phyloP scores from a whole-genome alignment of 2,888 invertebrate species.

The Dicyrtoma fusca region DNA sequence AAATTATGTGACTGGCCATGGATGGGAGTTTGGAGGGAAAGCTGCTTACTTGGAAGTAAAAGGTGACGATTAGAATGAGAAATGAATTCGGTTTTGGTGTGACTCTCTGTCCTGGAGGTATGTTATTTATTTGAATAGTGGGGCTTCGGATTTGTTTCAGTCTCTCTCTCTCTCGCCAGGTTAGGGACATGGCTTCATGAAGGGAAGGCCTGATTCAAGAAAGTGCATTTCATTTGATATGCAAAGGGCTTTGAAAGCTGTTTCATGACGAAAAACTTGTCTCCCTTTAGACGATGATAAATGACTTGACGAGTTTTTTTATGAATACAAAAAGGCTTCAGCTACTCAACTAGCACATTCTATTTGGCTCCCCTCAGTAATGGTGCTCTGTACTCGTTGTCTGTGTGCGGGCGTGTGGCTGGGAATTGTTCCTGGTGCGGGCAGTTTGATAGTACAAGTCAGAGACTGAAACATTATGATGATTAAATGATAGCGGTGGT shows the following conservation, averaged over 20 bases:
- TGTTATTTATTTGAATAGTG: conserved; percentile 26
- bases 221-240: conserved; percentile 41
- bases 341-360: conserved; percentile 17
- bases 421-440: not conserved
- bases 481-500: conserved; percentile 32
- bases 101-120: not conserved
- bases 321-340: conserved; percentile 42
- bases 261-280: conserved; percentile 41
- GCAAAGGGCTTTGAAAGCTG: conserved; percentile 38
- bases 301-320: conserved; percentile 45
- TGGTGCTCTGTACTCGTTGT: not conserved
- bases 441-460: not conserved
- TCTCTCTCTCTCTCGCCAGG: not conserved
- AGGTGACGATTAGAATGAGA: conserved; percentile 26
- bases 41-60: conserved; percentile 8
- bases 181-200: not conserved
- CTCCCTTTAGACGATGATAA: conserved; percentile 44
- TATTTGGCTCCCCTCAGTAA: conserved; percentile 21
- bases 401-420: conserved; percentile 9
- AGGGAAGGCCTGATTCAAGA: conserved; percentile 33
- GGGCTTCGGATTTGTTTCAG: conserved; percentile 22
- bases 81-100: conserved; percentile 24
- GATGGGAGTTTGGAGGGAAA: conserved; percentile 10
- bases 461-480: conserved; percentile 30
- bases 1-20: not conserved